These are phyloP conservation scores for Tachina lurida DNA, from an alignment of 2,888 invertebrate species.

Conservation along the genomic window DNA sequence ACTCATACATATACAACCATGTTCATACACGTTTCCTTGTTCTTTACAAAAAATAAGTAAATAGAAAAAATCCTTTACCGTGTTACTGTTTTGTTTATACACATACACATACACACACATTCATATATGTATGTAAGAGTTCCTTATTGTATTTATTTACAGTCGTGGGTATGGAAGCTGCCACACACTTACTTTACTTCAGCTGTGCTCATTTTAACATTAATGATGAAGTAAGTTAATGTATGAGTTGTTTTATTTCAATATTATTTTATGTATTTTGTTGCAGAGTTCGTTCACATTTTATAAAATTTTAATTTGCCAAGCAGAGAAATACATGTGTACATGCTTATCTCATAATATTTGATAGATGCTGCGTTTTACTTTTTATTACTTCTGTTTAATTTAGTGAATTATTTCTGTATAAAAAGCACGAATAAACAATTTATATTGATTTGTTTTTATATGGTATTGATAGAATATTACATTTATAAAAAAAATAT, in stretches of 20 bases:
- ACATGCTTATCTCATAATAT: conserved; percentile 14
- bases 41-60: not conserved
- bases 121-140: not conserved
- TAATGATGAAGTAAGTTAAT: not conserved
- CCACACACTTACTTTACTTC: not conserved
- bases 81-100: not conserved
- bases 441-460: no score
- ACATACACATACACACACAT: not conserved
- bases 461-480: no score
- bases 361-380: conserved; percentile 26
- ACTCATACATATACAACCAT: conserved; percentile 8
- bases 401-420: no score
- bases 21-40: not conserved
- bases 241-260: conserved; percentile 12
- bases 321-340: not conserved
- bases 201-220: not conserved
- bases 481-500: no score
- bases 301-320: conserved; percentile 34
- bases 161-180: not conserved
- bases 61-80: not conserved
- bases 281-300: conserved; percentile 2
- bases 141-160: not conserved
- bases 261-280: conserved; percentile 30
- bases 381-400: not conserved
- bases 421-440: no score